Evolutionary conservation across 2,113 vertebrate genomes (phyloP), one percentile per base, ranked within the genome.

Genomic region (Ivindomyrus marchei): DNA sequence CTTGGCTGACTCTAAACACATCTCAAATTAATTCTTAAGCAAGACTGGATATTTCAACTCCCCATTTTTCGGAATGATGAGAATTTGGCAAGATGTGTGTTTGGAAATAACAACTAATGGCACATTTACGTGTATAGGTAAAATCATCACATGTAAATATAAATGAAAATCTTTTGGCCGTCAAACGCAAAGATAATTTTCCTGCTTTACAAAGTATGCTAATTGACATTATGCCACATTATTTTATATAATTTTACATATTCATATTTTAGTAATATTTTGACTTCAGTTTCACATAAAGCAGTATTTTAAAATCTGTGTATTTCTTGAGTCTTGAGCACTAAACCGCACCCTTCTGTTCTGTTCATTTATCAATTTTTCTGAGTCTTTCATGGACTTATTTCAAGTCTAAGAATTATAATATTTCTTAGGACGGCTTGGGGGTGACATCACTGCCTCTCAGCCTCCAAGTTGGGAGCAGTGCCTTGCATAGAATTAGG

Each of bases 21-120:
- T 86, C 27, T 87, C 85, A 87, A 53, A 87, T 53, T 36, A 39
- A 87, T 53, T 36, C 50, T 87, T 53, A 56, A 86, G 46, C 24
- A 19, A 45, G 45, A 47, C 45, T 21, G 24, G 9, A 85, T 85
- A 56, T 87, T 87, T 56, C 3, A 36, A 87, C 50, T 87, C 50
- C 50, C 31, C 19, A 31, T 27, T 53, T 36, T 53, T 87, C 17
- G 46, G 27, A 87, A 87, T 56, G 50, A 56, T 53, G 85, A 87
- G 50, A 87, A 53, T 87, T 56, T 87, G 85, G 46, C 21, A n/a
- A 6, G 47, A 86, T 49, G 24, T 0, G 4, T 39, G 36, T 77
- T 77, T 85, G 45, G 42, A 47, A 85, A 49, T 85, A 50, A 21
- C 21, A 49, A 10, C 24, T 50, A 13, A 27, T 19, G 45, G 42